A percentile compares a stretch with the other conserved stretches of the same genome.
Conservation (phyloP, 2,797 vertebrate species). For the Ataeniobius toweri region DNA sequence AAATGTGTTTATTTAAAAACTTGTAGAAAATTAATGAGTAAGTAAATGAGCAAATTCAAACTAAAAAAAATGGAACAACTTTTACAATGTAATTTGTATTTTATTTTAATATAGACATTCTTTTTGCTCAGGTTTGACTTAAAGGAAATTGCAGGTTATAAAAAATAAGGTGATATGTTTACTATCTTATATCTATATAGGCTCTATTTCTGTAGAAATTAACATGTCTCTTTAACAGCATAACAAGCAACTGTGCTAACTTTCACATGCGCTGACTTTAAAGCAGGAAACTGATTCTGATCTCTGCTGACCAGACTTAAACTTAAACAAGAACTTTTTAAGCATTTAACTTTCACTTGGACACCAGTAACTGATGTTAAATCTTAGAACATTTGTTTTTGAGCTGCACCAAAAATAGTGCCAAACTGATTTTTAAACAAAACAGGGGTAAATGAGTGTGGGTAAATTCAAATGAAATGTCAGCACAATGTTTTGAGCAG, state of each 20-base stretch:
- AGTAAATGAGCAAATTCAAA: background rate
- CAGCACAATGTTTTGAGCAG: constrained; percentile 55
- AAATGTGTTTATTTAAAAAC: background rate
- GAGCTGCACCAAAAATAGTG: background rate
- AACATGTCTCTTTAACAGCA: background rate
- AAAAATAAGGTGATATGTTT: background rate
- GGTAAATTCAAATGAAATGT: constrained; percentile 50
- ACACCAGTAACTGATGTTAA: background rate
- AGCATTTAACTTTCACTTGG: background rate
- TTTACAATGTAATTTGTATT: background rate
- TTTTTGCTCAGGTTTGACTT: background rate
- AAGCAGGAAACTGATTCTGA: constrained; percentile 43
- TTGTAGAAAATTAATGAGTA: no score
- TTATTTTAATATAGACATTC: background rate
- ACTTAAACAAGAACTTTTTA: constrained; percentile 4
- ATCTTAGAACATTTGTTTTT: background rate
- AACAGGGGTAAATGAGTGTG: constrained; percentile 26
- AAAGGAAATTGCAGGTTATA: background rate
- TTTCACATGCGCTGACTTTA: constrained; percentile 21
- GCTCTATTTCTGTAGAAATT: background rate
- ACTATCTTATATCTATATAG: background rate
- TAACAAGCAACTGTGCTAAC: background rate
- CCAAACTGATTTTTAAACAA: constrained; percentile 36
- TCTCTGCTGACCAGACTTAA: constrained; percentile 33
- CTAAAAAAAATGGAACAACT: background rate